A percentile compares a stretch with the other conserved stretches of the same genome.
Conservation (phyloP, 2,888 invertebrate genomes). For the Epiblema foenella region DNA sequence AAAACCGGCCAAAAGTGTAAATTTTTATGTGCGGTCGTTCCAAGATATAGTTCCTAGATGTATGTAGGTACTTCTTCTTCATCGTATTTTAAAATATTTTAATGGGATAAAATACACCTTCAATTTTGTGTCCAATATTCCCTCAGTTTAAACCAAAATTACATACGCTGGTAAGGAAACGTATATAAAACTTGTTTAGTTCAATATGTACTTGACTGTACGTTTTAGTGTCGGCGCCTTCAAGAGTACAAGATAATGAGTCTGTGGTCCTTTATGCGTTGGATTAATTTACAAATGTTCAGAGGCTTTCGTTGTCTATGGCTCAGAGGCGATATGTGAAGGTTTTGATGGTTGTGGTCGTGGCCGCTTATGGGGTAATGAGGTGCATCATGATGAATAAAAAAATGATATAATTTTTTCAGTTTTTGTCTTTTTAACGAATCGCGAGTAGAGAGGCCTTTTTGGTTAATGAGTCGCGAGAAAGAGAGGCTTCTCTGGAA, state of each 20-base stretch:
- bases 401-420: slow-evolving; percentile 5
- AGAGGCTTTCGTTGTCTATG: slow-evolving; percentile 33
- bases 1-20: neutral
- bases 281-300: slow-evolving; percentile 57
- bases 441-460: neutral
- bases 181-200: neutral
- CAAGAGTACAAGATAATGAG: slow-evolving; percentile 78
- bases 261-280: slow-evolving; percentile 71
- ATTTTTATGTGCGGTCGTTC: too few relatives aligned
- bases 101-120: neutral
- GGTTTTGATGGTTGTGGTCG: slow-evolving; percentile 20
- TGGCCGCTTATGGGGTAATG: slow-evolving; percentile 5
- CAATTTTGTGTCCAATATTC: neutral
- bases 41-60: too few relatives aligned
- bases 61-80: too few relatives aligned
- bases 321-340: neutral
- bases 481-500: neutral
- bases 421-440: neutral
- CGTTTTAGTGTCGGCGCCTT: slow-evolving; percentile 81
- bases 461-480: neutral
- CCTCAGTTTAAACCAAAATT: neutral
- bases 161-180: neutral
- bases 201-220: slow-evolving; percentile 28
- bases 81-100: neutral
- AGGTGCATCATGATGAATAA: slow-evolving; percentile 14